Conservation (phyloP, 2,113 vertebrate species). For the Podarcis cretensis region DNA sequence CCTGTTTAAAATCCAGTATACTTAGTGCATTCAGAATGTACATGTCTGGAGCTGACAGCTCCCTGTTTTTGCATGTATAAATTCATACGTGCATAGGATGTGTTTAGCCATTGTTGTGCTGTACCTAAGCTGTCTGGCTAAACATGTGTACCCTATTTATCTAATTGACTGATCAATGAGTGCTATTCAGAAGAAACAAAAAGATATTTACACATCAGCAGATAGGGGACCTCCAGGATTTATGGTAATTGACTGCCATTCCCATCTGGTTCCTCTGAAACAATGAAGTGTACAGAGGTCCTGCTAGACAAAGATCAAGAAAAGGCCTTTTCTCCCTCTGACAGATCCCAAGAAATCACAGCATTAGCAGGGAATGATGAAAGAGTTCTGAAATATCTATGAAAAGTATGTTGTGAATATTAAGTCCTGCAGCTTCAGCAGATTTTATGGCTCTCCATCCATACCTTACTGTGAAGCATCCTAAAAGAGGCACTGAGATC, state of each 20-base stretch:
- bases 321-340: constrained; percentile 50
- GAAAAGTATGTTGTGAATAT: constrained; percentile 70
- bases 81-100: constrained; percentile 69
- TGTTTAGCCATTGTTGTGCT: constrained; percentile 69
- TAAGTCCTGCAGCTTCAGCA: constrained; percentile 56
- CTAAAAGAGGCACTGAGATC: constrained; percentile 54
- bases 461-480: constrained; percentile 64
- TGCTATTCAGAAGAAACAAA: constrained; percentile 72
- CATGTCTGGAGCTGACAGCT: constrained; percentile 12
- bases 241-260: constrained; percentile 71
- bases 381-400: constrained; percentile 64
- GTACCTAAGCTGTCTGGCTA: constrained; percentile 68
- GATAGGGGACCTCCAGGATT: constrained; percentile 66
- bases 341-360: constrained; percentile 58
- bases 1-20: constrained; percentile 55
- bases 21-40: constrained; percentile 55
- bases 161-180: constrained; percentile 72
- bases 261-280: constrained; percentile 74
- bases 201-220: constrained; percentile 72
- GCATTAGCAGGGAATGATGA: constrained; percentile 56
- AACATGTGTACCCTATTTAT: constrained; percentile 68
- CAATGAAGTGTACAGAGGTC: constrained; percentile 61
- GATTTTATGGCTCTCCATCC: constrained; percentile 62
- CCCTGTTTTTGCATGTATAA: constrained; percentile 56
- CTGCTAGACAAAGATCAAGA: constrained; percentile 43